Conservation (phyloP, 2,797 vertebrate species). For the Microctenopoma lineatum region DNA sequence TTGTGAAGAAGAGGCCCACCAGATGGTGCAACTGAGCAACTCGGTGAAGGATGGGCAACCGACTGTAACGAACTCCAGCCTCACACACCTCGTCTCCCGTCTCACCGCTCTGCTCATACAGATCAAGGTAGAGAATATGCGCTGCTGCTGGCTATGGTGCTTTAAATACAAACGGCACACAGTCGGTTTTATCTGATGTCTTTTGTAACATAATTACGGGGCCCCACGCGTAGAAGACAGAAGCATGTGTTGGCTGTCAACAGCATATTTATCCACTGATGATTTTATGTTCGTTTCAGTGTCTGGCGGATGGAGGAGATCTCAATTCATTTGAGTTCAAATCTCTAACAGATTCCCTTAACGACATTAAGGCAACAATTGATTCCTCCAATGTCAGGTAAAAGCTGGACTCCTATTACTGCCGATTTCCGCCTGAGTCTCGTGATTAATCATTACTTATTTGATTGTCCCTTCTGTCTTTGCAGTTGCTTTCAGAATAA, state of each 20-base stretch:
- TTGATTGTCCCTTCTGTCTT: slow-evolving; percentile 8
- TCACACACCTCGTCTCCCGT: slow-evolving; percentile 93
- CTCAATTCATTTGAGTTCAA: slow-evolving; percentile 99
- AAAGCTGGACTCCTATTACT: not conserved
- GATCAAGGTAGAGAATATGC: slow-evolving; percentile 87
- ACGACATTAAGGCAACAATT: slow-evolving; percentile 98
- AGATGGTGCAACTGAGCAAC: slow-evolving; percentile 90
- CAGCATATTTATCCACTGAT: not conserved
- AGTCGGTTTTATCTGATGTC: too few species aligned
- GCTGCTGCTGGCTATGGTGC: not conserved
- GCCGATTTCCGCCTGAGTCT: not conserved
- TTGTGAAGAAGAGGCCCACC: slow-evolving; percentile 95
- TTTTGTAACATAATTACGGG: not conserved
- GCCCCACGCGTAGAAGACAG: not conserved
- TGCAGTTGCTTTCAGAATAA: slow-evolving; percentile 98
- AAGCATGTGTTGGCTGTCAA: not conserved
- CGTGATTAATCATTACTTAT: not conserved
- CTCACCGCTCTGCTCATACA: slow-evolving; percentile 96
- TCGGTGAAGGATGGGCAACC: slow-evolving; percentile 85
- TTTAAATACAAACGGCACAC: too few species aligned
- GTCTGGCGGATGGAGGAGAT: slow-evolving; percentile 96
- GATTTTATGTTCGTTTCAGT: slow-evolving; percentile 78
- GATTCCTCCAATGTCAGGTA: slow-evolving; percentile 98
- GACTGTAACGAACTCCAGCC: slow-evolving; percentile 86
- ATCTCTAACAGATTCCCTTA: slow-evolving; percentile 96